Percentiles rank a stretch among this genome's conserved stretches.
Conservation (phyloP, 2,113 vertebrate genomes). For the Danionella cerebrum region DNA sequence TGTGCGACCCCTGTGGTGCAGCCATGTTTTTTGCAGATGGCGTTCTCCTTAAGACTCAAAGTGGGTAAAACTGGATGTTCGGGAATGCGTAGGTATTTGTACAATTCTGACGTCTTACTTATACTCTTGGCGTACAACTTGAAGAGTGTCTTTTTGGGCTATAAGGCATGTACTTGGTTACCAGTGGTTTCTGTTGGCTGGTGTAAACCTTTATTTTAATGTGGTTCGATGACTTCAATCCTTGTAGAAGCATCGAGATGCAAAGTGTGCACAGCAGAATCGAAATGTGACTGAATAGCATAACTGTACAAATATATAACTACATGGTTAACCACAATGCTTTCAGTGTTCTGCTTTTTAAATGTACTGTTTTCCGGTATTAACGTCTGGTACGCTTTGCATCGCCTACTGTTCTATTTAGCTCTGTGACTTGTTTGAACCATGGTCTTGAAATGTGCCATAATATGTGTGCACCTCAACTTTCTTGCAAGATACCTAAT, state of each 20-base stretch:
- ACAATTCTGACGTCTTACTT: constrained; percentile 21
- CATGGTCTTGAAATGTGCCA: constrained; percentile 68
- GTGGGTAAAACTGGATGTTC: constrained; percentile 22
- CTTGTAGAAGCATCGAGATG: constrained; percentile 40
- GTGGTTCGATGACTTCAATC: constrained; percentile 6
- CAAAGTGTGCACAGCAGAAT: constrained; percentile 37
- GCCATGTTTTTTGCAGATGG: constrained; percentile 18
- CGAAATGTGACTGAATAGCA: constrained; percentile 36
- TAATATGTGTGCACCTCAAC: constrained; percentile 56
- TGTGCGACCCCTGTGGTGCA: constrained; percentile 24
- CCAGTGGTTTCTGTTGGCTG: constrained; percentile 13
- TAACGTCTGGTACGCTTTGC: constrained; percentile 64
- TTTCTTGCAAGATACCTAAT: constrained; percentile 55
- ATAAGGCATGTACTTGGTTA: neutral
- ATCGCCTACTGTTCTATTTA: constrained; percentile 64
- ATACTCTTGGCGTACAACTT: neutral
- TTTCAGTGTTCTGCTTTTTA: constrained; percentile 68
- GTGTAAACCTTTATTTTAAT: constrained; percentile 22
- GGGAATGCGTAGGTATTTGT: constrained; percentile 22
- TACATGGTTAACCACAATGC: constrained; percentile 50
- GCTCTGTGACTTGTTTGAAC: constrained; percentile 59
- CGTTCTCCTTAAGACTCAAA: constrained; percentile 15
- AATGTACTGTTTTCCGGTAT: constrained; percentile 55
- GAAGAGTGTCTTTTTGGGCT: constrained; percentile 1
- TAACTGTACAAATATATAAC: constrained; percentile 56